These are phyloP conservation scores for Siderastrea siderea DNA, from an alignment of 92 coral and sea anemone species.

Conservation along the genomic window DNA sequence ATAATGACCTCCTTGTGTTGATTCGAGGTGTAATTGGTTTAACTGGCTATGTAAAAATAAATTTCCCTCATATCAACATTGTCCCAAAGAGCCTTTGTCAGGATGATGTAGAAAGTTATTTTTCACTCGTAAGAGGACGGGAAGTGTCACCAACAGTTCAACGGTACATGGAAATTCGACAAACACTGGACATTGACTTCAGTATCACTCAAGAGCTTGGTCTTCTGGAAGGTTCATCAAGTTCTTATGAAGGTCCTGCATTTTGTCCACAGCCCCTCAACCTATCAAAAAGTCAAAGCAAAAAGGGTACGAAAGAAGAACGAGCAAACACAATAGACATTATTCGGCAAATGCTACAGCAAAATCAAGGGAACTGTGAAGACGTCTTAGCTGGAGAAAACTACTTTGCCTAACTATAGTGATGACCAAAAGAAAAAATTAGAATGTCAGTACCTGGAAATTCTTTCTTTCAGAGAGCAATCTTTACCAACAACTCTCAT, in stretches of 20 bases:
- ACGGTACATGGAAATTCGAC: conserved; percentile 5
- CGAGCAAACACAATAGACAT: not conserved
- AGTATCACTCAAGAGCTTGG: conserved; percentile 14
- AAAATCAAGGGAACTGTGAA: not conserved
- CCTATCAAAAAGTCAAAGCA: not conserved
- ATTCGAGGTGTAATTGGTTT: not conserved
- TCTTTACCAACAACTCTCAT: too few species aligned
- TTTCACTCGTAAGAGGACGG: not conserved
- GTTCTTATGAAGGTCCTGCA: conserved; percentile 34
- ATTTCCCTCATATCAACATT: not conserved
- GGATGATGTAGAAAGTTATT: conserved; percentile 21
- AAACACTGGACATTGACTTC: conserved; percentile 17
- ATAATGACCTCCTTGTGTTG: conserved; percentile 8
- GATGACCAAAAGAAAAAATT: conserved; percentile 1
- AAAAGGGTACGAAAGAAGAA: conserved; percentile 2
- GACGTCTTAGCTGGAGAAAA: not conserved
- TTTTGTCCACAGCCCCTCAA: conserved; percentile 6
- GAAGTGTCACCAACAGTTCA: conserved; percentile 5
- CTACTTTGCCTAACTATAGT: not conserved
- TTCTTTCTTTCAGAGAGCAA: too few species aligned
- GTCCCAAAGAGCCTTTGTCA: conserved; percentile 5
- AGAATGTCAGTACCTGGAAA: not conserved
- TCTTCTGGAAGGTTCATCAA: conserved; percentile 16
- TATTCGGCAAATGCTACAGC: too few species aligned
- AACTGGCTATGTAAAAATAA: not conserved